These are phyloP conservation scores for Okamejei kenojei DNA, from an alignment of 2,797 vertebrate species.

Conservation along the genomic window DNA sequence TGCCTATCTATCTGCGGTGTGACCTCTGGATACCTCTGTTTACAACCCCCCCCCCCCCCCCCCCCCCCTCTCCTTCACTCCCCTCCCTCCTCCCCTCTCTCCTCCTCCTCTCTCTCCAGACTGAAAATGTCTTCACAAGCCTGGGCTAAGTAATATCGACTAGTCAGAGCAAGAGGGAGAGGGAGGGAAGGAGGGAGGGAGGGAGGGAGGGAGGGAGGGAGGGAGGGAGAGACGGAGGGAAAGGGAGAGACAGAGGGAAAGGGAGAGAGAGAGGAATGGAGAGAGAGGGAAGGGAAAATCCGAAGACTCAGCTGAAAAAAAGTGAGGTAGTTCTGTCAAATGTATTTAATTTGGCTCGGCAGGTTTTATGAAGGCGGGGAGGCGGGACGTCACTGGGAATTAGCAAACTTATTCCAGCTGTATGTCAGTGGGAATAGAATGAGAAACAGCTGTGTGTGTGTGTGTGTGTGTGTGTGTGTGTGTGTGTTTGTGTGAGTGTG, in stretches of 20 bases:
- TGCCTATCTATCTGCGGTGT: background rate
- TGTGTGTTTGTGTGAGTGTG: background rate
- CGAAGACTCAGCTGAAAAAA: background rate
- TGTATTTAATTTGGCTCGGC: background rate
- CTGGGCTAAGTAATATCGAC: too few species aligned
- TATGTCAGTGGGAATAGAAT: background rate
- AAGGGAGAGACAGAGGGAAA: background rate
- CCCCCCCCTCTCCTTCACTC: background rate
- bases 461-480: background rate
- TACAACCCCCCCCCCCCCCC: background rate
- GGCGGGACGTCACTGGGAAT: background rate
- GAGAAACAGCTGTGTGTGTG: background rate
- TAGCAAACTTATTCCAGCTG: background rate
- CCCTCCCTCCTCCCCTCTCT: background rate
- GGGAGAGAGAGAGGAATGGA: background rate
- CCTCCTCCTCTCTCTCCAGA: too few species aligned
- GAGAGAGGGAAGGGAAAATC: background rate
- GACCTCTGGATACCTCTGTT: background rate
- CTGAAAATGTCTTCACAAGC: background rate
- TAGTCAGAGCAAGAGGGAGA: background rate
- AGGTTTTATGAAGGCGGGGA: background rate
- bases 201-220: background rate
- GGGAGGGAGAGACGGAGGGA: background rate
- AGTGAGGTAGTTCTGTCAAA: conserved; percentile 11
- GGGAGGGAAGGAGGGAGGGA: background rate